phyloP scores from a whole-genome alignment of 2,113 vertebrate species.

The Rhabdomys dilectus region DNA sequence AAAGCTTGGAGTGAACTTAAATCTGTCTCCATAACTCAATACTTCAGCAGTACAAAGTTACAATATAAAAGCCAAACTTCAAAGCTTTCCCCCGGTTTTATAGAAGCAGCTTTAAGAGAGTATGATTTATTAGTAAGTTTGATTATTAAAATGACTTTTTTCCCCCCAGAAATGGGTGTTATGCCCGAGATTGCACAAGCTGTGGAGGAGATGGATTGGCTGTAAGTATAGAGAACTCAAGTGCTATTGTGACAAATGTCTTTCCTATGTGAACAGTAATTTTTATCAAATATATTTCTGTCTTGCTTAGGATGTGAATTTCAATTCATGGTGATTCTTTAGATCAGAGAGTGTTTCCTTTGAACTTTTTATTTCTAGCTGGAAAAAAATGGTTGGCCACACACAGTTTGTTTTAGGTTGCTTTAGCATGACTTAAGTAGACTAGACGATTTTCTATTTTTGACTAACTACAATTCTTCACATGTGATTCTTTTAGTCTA shows the following conservation, averaged over 20 bases:
- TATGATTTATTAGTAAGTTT: neutral
- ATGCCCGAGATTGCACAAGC: constrained; percentile 99
- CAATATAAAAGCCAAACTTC: neutral
- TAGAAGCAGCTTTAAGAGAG: neutral
- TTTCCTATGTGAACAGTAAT: neutral
- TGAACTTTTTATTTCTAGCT: constrained; percentile 8
- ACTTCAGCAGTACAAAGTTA: neutral
- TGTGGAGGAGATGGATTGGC: constrained; percentile 98
- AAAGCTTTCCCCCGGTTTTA: neutral
- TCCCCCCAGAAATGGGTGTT: constrained; percentile 95
- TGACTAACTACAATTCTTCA: constrained; percentile 50
- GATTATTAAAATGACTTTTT: constrained; percentile 31
- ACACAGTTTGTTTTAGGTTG: constrained; percentile 20
- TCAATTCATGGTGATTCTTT: neutral
- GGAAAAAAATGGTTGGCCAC: neutral
- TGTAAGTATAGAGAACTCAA: constrained; percentile 90
- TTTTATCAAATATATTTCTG: neutral
- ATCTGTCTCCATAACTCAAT: neutral
- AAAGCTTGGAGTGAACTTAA: neutral
- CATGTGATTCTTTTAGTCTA: constrained; percentile 87
- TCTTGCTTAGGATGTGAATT: neutral
- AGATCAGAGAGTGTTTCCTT: neutral
- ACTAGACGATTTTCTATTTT: neutral
- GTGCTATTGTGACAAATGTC: neutral
- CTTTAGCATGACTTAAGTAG: constrained; percentile 26